Percentiles rank a stretch among this genome's conserved stretches.
Conservation (phyloP, 2,797 vertebrate genomes). For the Scleropages formosus region DNA sequence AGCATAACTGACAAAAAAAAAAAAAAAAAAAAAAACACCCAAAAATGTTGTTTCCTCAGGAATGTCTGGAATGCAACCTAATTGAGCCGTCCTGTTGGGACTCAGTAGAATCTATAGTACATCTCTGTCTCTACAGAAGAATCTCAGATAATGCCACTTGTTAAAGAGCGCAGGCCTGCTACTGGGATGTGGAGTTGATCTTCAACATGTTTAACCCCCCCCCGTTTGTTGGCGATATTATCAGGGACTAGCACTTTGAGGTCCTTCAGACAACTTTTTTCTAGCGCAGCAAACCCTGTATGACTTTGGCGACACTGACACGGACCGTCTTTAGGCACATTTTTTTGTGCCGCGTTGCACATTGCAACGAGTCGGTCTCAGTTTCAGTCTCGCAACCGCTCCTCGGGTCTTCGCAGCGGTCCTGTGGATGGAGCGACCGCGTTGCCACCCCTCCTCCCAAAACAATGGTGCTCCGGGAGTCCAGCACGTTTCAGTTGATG, state of each 20-base stretch:
- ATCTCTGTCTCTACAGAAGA: not conserved
- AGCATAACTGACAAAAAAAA: not conserved
- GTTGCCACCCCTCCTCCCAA: too few relatives aligned
- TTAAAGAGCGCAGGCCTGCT: not conserved
- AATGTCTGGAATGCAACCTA: conserved; percentile 16
- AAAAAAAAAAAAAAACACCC: not conserved
- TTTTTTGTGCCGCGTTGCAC: conserved; percentile 51
- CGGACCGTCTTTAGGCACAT: conserved; percentile 30
- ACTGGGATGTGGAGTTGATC: not conserved
- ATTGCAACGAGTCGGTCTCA: conserved; percentile 53
- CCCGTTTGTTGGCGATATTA: not conserved
- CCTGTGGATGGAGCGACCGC: not conserved
- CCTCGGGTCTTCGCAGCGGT: not conserved
- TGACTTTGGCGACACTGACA: not conserved
- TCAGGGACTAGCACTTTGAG: not conserved
- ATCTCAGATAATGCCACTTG: not conserved
- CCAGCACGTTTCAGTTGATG: conserved; percentile 90
- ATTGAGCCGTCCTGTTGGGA: not conserved
- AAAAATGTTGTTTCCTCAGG: conserved; percentile 1
- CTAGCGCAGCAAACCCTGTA: not conserved
- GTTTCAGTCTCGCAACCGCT: conserved; percentile 56
- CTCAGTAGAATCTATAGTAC: not conserved
- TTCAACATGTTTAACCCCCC: conserved; percentile 13
- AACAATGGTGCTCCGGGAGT: conserved; percentile 66
- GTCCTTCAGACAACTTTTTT: not conserved